A percentile compares a stretch with the other conserved stretches of the same genome.
phyloP scores from a whole-genome alignment of 2,113 vertebrate species.

The Austrofundulus limnaeus region DNA sequence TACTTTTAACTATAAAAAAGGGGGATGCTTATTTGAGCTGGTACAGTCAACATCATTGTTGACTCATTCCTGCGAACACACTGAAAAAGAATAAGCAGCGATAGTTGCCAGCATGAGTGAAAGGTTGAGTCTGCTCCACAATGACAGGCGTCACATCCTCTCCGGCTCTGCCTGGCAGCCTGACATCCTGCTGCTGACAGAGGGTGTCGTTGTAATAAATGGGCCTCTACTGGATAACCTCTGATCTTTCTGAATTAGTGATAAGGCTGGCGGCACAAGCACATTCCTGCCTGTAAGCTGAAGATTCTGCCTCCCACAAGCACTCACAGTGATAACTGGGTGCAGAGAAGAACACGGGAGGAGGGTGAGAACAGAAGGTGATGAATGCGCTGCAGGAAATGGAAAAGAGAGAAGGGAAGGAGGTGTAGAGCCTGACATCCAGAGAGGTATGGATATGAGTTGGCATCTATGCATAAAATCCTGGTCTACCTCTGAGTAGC shows the following conservation, averaged over 20 bases:
- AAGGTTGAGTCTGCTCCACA: slow-evolving; percentile 16
- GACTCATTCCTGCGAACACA: slow-evolving; percentile 8
- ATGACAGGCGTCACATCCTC: slow-evolving; percentile 24
- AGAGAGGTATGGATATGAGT: slow-evolving; percentile 3
- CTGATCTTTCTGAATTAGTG: slow-evolving; percentile 54
- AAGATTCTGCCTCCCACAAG: slow-evolving; percentile 46
- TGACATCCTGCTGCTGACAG: slow-evolving; percentile 33
- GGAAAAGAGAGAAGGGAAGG: not conserved
- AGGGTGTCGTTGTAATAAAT: slow-evolving; percentile 49
- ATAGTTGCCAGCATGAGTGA: slow-evolving; percentile 5
- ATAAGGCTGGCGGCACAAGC: slow-evolving; percentile 28
- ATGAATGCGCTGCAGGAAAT: slow-evolving; percentile 26
- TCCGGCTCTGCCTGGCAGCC: slow-evolving; percentile 9
- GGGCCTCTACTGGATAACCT: slow-evolving; percentile 50
- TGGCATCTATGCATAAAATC: slow-evolving; percentile 1
- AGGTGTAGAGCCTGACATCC: not conserved
- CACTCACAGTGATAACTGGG: slow-evolving; percentile 29
- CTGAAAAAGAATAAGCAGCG: slow-evolving; percentile 18
- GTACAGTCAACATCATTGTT: not conserved
- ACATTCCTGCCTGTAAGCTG: slow-evolving; percentile 20
- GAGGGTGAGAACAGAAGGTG: slow-evolving; percentile 42
- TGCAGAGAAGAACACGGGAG: slow-evolving; percentile 3
- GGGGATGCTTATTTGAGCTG: not conserved
- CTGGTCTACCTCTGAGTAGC: not conserved
- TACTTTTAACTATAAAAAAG: too few relatives aligned